phyloP scores from a whole-genome alignment of 2,797 vertebrate species.

The Synanceia verrucosa region DNA sequence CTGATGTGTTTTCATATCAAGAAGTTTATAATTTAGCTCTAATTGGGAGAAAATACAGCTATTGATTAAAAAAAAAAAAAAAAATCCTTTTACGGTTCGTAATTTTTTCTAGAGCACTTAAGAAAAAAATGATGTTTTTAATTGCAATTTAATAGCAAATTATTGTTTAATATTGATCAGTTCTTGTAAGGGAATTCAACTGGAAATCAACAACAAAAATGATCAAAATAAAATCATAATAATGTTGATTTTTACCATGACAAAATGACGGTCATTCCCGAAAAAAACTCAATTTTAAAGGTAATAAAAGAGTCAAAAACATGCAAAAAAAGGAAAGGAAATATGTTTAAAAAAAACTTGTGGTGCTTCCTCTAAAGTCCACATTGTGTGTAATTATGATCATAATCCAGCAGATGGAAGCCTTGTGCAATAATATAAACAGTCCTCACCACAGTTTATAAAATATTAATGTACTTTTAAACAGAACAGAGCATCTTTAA shows the following conservation, averaged over 20 bases:
- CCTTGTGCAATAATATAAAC: background rate
- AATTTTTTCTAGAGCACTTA: too few species aligned
- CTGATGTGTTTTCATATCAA: too few species aligned
- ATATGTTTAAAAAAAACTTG: background rate
- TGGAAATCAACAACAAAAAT: background rate
- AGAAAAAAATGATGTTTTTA: background rate
- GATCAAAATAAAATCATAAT: background rate
- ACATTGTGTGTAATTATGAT: background rate
- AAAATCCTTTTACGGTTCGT: too few species aligned
- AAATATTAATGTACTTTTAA: background rate
- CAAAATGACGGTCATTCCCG: background rate
- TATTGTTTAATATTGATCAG: too few species aligned
- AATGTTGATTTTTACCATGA: background rate
- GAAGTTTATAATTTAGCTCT: too few species aligned
- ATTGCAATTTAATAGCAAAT: background rate
- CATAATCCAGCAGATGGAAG: slow-evolving; percentile 20
- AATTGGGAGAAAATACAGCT: too few species aligned
- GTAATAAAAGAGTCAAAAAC: background rate
- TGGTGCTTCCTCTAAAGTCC: background rate
- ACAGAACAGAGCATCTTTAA: too few species aligned
- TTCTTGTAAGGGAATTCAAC: too few species aligned
- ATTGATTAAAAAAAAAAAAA: too few species aligned
- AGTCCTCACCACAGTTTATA: background rate
- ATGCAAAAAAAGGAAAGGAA: background rate
- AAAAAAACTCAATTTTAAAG: background rate